Percentiles rank a stretch among this genome's conserved stretches.
Evolutionary conservation across 2,888 invertebrate species (phyloP).

Genomic region (Phengaris alcon): DNA sequence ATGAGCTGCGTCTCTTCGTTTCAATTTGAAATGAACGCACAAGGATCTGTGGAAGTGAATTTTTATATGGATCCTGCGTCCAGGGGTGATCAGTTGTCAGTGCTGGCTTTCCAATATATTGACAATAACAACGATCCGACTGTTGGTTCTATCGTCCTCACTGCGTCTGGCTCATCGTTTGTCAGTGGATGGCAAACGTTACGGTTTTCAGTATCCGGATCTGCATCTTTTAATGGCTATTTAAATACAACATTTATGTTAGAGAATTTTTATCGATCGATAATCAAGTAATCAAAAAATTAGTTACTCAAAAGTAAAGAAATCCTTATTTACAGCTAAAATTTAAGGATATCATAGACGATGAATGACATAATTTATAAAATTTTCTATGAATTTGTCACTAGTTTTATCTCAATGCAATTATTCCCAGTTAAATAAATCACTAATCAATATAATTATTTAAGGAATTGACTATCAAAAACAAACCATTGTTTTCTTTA

Average conservation of each 20-base stretch:
- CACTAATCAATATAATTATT: too few relatives aligned
- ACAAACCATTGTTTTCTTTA: too few relatives aligned
- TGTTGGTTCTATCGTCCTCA: conserved; percentile 4
- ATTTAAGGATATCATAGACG: too few relatives aligned
- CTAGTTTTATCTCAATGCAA: too few relatives aligned
- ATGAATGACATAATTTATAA: too few relatives aligned
- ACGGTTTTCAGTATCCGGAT: conserved; percentile 21
- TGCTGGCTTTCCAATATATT: conserved; percentile 20
- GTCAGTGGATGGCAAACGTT: conserved; percentile 26
- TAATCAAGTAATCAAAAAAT: too few relatives aligned
- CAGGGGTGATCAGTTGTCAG: conserved; percentile 10
- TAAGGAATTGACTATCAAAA: too few relatives aligned
- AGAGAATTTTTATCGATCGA: too few relatives aligned
- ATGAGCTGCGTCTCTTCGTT: conserved; percentile 26
- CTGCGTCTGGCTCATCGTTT: conserved; percentile 18
- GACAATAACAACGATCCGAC: conserved; percentile 26
- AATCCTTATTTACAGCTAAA: too few relatives aligned
- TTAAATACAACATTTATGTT: not conserved
- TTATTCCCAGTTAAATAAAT: too few relatives aligned
- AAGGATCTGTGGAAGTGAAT: conserved; percentile 29
- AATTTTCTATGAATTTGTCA: too few relatives aligned
- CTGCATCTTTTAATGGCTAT: conserved; percentile 27
- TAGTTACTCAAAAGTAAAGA: too few relatives aligned
- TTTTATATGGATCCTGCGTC: conserved; percentile 28
- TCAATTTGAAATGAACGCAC: conserved; percentile 25